Percentiles rank a stretch among this genome's conserved stretches.
Conservation (phyloP, 1,140 invertebrate genomes). For the Trachelipus rathkii region DNA sequence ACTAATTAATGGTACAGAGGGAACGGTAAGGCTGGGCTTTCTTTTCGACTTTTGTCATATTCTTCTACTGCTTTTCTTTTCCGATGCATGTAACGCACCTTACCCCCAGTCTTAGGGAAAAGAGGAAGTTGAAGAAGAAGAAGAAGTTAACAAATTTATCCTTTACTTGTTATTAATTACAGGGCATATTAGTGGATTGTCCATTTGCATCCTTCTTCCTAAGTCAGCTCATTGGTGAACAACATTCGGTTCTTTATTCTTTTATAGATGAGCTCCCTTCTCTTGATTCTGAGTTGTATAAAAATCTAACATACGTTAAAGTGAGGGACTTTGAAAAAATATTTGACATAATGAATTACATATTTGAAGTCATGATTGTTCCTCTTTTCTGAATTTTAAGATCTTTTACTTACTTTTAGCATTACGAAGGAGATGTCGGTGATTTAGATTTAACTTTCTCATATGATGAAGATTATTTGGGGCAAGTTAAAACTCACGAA, state of each 20-base stretch:
- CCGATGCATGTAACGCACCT: too few relatives aligned
- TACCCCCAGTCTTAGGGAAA: too few relatives aligned
- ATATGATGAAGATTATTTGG: conserved; percentile 91
- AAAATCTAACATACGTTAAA: conserved; percentile 94
- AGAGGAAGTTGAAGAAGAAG: too few relatives aligned
- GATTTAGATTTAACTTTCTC: conserved; percentile 95
- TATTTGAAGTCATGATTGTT: too few relatives aligned
- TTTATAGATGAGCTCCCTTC: conserved; percentile 96
- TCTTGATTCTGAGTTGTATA: conserved; percentile 90
- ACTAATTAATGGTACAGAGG: too few relatives aligned
- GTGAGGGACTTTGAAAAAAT: conserved; percentile 44
- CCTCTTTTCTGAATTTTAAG: too few relatives aligned
- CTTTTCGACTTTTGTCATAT: too few relatives aligned
- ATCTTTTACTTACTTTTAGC: conserved; percentile 51
- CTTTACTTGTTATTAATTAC: conserved; percentile 26
- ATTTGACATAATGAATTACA: too few relatives aligned
- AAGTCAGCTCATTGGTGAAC: conserved; percentile 90
- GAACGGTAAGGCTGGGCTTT: too few relatives aligned
- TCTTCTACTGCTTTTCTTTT: too few relatives aligned
- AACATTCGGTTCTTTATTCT: conserved; percentile 81
- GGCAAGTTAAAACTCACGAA: conserved; percentile 82
- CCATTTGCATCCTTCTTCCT: conserved; percentile 98
- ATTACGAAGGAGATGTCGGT: conserved; percentile 87
- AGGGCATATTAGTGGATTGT: conserved; percentile 97
- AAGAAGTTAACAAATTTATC: too few relatives aligned